Evolutionary conservation across 2,888 invertebrate genomes (phyloP).

Genomic region (Dorcus parallelipipedus): DNA sequence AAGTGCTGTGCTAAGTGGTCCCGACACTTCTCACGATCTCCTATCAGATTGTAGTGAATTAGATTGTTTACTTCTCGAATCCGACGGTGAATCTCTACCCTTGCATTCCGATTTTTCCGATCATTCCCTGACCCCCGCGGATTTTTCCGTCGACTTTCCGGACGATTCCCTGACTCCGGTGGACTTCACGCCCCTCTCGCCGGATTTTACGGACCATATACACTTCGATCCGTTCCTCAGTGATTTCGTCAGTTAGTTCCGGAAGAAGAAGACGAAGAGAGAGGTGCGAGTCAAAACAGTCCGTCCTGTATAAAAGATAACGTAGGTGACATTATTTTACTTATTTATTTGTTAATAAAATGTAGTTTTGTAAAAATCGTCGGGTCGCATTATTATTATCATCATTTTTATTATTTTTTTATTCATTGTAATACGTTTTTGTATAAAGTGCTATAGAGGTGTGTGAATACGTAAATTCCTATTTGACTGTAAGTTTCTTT

Average conservation of each 20-base stretch:
- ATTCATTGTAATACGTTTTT: neutral
- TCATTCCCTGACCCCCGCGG: slow-evolving; percentile 44
- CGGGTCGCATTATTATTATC: neutral
- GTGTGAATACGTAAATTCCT: slow-evolving; percentile 11
- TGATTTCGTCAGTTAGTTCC: slow-evolving; percentile 36
- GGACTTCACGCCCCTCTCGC: slow-evolving; percentile 42
- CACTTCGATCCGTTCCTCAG: slow-evolving; percentile 43
- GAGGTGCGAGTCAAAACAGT: slow-evolving; percentile 10
- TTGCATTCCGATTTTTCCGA: slow-evolving; percentile 44
- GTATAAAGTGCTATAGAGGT: slow-evolving; percentile 7
- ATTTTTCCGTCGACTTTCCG: slow-evolving; percentile 44
- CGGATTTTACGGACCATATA: slow-evolving; percentile 43
- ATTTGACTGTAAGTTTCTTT: slow-evolving; percentile 8
- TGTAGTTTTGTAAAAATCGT: slow-evolving; percentile 19
- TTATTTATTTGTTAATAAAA: slow-evolving; percentile 21
- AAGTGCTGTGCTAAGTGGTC: slow-evolving; percentile 40
- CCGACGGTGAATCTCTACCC: slow-evolving; percentile 43
- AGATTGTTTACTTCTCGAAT: slow-evolving; percentile 33
- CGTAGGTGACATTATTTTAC: slow-evolving; percentile 2
- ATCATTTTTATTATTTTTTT: neutral
- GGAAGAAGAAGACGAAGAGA: neutral
- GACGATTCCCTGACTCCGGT: slow-evolving; percentile 44
- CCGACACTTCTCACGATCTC: slow-evolving; percentile 29
- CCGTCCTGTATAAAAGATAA: slow-evolving; percentile 12
- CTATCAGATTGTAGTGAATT: slow-evolving; percentile 42